A percentile compares a stretch with the other conserved stretches of the same genome.
These are phyloP conservation scores for Epizoanthus illoricatus DNA, from an alignment of 92 coral and sea anemone genomes.

Conservation along the genomic window DNA sequence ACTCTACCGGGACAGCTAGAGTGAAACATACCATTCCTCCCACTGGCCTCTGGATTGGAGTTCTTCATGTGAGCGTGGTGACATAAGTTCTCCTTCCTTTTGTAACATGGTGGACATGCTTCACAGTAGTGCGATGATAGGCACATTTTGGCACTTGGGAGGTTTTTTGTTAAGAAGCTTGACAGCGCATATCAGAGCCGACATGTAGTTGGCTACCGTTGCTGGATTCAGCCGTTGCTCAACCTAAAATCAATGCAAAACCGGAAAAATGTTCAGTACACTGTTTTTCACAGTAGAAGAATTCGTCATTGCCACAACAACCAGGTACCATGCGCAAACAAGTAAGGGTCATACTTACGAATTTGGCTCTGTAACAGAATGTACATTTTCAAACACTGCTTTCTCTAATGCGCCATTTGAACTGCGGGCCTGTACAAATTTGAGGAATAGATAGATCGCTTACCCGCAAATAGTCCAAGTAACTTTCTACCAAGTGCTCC, in stretches of 20 bases:
- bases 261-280: neutral
- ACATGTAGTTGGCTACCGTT: neutral
- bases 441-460: constrained; percentile 10
- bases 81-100: neutral
- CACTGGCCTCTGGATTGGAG: constrained; percentile 3
- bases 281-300: neutral
- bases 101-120: neutral
- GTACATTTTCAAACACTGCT: too few species aligned
- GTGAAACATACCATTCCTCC: neutral
- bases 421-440: neutral
- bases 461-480: constrained; percentile 37
- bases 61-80: neutral
- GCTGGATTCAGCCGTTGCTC: neutral
- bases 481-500: constrained; percentile 16
- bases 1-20: neutral
- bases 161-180: neutral
- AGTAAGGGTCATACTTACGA: neutral
- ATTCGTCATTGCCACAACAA: neutral
- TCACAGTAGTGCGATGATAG: neutral
- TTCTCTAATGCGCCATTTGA: too few species aligned
- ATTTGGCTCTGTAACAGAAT: constrained; percentile 3
- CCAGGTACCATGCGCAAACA: neutral
- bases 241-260: neutral
- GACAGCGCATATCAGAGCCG: neutral
- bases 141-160: constrained; percentile 1